phyloP scores from a whole-genome alignment of 1,140 invertebrate species.

The Platyscapa corneri region DNA sequence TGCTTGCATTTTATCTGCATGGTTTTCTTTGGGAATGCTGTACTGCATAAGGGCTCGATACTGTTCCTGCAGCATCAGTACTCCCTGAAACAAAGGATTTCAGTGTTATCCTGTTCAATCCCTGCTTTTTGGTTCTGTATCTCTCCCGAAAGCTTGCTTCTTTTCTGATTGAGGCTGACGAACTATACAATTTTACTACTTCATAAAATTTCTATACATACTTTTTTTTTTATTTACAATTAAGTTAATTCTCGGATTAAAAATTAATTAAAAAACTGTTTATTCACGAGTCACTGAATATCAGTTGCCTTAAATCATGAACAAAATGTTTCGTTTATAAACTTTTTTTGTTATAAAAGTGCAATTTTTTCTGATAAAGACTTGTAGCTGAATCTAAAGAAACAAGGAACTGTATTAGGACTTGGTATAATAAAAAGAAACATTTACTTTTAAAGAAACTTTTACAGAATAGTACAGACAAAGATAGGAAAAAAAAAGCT shows the following conservation, averaged over 20 bases:
- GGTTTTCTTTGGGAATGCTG: constrained; percentile 79
- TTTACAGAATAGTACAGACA: background rate
- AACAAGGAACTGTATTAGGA: background rate
- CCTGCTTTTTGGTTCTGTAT: constrained; percentile 63
- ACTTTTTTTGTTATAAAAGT: constrained; percentile 3
- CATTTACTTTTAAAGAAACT: background rate
- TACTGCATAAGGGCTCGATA: constrained; percentile 83
- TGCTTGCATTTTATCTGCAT: constrained; percentile 74
- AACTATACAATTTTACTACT: constrained; percentile 60
- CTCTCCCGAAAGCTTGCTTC: constrained; percentile 68
- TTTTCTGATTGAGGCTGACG: constrained; percentile 63
- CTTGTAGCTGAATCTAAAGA: constrained; percentile 49
- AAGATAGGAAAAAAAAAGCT: background rate
- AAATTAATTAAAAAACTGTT: constrained; percentile 34
- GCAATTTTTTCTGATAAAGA: constrained; percentile 31
- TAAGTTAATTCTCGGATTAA: constrained; percentile 19
- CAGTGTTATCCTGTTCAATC: constrained; percentile 74
- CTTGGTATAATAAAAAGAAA: background rate
- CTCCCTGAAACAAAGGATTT: constrained; percentile 78
- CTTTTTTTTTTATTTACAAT: constrained; percentile 19
- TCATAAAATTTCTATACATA: constrained; percentile 56
- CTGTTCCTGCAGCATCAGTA: constrained; percentile 82
- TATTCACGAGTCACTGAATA: constrained; percentile 12
- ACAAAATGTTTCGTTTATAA: constrained; percentile 24
- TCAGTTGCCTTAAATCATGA: constrained; percentile 1